These are phyloP conservation scores for Hypotaenidia okinawae DNA, from an alignment of 2,797 vertebrate species.

Conservation along the genomic window DNA sequence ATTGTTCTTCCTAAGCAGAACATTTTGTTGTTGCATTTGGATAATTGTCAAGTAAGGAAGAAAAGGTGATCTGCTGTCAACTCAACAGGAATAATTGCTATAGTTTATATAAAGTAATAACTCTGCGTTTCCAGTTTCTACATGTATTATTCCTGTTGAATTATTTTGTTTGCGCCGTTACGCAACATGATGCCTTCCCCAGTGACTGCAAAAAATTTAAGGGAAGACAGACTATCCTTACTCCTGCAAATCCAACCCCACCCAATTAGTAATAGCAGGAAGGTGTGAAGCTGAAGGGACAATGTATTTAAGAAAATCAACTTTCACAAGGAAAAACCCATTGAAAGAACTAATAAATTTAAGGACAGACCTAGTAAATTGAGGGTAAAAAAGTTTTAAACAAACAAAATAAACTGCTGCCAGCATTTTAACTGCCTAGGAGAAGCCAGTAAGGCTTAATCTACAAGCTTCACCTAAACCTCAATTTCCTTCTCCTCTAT, in stretches of 20 bases:
- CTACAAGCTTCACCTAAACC: background rate
- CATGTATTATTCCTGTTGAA: slow-evolving; percentile 70
- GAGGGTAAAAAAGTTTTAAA: background rate
- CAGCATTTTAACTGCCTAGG: background rate
- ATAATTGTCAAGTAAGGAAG: slow-evolving; percentile 66
- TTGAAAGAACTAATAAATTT: background rate
- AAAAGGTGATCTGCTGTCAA: slow-evolving; percentile 66
- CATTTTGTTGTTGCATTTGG: slow-evolving; percentile 54
- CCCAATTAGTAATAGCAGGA: slow-evolving; percentile 55
- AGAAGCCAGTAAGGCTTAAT: background rate
- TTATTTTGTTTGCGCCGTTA: slow-evolving; percentile 73
- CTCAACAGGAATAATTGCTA: slow-evolving; percentile 61
- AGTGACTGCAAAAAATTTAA: slow-evolving; percentile 37
- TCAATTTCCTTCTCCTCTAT: background rate
- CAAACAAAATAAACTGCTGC: background rate
- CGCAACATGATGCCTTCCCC: slow-evolving; percentile 56
- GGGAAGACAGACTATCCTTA: slow-evolving; percentile 19
- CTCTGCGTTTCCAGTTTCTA: slow-evolving; percentile 71
- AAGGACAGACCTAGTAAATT: background rate
- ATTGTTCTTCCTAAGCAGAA: slow-evolving; percentile 45
- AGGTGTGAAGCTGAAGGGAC: slow-evolving; percentile 51
- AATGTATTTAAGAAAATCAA: background rate
- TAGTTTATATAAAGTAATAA: slow-evolving; percentile 74
- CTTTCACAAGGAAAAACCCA: background rate
- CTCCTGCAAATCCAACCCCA: slow-evolving; percentile 11